phyloP scores from a whole-genome alignment of 2,797 vertebrate genomes.

The Sardinella longiceps region DNA sequence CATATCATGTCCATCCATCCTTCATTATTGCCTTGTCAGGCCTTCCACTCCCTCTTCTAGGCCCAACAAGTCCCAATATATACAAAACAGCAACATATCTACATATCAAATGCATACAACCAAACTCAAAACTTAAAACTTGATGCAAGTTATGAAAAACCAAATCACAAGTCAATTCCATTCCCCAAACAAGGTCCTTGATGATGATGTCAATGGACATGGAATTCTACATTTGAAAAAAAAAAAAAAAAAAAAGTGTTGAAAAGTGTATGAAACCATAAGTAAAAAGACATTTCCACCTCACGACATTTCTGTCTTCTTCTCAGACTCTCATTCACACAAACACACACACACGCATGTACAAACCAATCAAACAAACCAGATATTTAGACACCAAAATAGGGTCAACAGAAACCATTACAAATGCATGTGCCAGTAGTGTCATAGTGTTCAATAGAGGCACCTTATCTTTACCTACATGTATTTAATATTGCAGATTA shows the following conservation, averaged over 20 bases:
- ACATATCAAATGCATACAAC: slow-evolving; percentile 83
- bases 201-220: slow-evolving; percentile 56
- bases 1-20: slow-evolving; percentile 80
- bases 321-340: slow-evolving; percentile 5
- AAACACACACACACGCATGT: slow-evolving; percentile 49
- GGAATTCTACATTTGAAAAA: slow-evolving; percentile 32
- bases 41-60: slow-evolving; percentile 72
- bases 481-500: slow-evolving; percentile 36
- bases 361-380: slow-evolving; percentile 51
- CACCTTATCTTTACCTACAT: slow-evolving; percentile 37
- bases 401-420: slow-evolving; percentile 40
- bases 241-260: slow-evolving; percentile 3
- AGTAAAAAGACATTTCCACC: background rate
- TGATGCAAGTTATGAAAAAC: slow-evolving; percentile 99
- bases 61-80: slow-evolving; percentile 73
- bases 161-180: slow-evolving; percentile 82
- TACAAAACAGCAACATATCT: slow-evolving; percentile 97
- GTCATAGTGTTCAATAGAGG: slow-evolving; percentile 30
- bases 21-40: slow-evolving; percentile 76
- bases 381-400: slow-evolving; percentile 15
- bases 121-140: slow-evolving; percentile 91
- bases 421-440: slow-evolving; percentile 37
- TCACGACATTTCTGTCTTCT: background rate
- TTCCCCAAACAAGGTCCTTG: slow-evolving; percentile 80
- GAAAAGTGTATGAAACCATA: slow-evolving; percentile 6